Percentiles rank a stretch among this genome's conserved stretches.
These are phyloP conservation scores for Catocala nupta DNA, from an alignment of 2,888 invertebrate species.

Conservation along the genomic window DNA sequence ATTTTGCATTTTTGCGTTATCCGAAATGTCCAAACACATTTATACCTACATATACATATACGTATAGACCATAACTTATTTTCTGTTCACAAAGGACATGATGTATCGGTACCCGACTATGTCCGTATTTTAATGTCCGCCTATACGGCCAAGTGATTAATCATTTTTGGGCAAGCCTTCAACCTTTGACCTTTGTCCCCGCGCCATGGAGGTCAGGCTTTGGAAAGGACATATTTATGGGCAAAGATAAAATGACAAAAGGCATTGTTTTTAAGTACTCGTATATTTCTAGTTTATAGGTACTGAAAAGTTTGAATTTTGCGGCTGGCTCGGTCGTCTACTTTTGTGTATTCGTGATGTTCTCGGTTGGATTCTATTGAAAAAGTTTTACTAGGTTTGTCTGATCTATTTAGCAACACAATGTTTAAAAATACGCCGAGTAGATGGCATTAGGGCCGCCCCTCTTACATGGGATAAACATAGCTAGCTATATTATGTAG, in stretches of 20 bases:
- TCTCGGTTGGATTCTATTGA: no score
- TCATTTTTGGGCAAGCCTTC: slow-evolving; percentile 44
- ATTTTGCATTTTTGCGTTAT: no score
- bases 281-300: no score
- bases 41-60: neutral
- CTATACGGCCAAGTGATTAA: slow-evolving; percentile 40
- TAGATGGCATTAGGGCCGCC: no score
- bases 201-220: slow-evolving; percentile 36
- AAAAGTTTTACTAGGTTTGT: no score
- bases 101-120: slow-evolving; percentile 47
- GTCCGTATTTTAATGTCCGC: slow-evolving; percentile 46
- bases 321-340: no score
- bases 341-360: no score
- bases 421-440: no score
- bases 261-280: slow-evolving; percentile 21
- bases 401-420: no score
- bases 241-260: slow-evolving; percentile 34
- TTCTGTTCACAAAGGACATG: slow-evolving; percentile 46
- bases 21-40: no score
- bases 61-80: slow-evolving; percentile 32
- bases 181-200: slow-evolving; percentile 46
- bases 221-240: slow-evolving; percentile 51
- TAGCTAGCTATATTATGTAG: no score
- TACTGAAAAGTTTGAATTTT: neutral
- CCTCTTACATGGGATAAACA: no score